Percentiles rank a stretch among this genome's conserved stretches.
phyloP scores from a whole-genome alignment of 2,113 vertebrate species.

The Odontophorus gujanensis region DNA sequence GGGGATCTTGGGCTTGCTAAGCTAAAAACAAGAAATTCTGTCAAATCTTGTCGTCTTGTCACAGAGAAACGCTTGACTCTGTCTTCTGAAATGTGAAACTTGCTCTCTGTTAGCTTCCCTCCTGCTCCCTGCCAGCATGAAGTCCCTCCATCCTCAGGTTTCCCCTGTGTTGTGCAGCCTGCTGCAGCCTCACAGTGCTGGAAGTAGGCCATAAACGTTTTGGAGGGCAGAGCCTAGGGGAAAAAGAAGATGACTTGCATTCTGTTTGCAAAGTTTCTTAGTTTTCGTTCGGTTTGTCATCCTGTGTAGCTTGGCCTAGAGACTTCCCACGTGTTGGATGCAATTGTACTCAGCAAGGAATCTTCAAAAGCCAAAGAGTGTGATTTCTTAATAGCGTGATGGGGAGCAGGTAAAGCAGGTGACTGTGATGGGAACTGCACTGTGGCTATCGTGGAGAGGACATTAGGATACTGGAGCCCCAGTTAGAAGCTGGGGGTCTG shows the following conservation, averaged over 20 bases:
- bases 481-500: neutral
- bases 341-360: neutral
- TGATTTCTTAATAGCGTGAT: no score
- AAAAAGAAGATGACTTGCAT: neutral
- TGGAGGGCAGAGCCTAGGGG: neutral
- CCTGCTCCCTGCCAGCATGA: neutral
- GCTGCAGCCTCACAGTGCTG: neutral
- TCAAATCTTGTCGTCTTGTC: neutral
- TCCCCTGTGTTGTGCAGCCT: neutral
- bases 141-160: neutral
- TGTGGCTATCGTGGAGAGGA: neutral
- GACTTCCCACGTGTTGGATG: neutral
- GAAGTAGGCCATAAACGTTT: neutral
- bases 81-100: neutral
- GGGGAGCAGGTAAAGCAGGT: neutral
- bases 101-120: neutral
- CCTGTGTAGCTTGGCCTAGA: neutral
- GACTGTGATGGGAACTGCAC: neutral
- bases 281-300: neutral
- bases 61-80: neutral
- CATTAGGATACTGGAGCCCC: neutral
- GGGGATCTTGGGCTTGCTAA: neutral
- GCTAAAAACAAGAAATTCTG: neutral
- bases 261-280: neutral
- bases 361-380: neutral